A percentile compares a stretch with the other conserved stretches of the same genome.
Evolutionary conservation across 2,113 vertebrate genomes (phyloP).

Genomic region (Pseudolaguvia tuberculata): DNA sequence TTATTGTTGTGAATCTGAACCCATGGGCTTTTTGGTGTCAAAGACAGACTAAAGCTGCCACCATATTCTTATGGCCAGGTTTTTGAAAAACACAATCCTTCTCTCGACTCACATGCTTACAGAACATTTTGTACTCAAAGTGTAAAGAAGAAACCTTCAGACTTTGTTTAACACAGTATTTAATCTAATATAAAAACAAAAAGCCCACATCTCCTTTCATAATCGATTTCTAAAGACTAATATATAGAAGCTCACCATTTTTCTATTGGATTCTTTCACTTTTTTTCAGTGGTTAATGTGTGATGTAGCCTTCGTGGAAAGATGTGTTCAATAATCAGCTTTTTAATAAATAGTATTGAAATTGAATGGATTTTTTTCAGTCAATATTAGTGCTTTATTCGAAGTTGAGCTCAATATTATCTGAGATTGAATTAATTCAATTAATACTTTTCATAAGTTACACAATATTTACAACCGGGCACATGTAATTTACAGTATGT

Average conservation of each 20-base stretch:
- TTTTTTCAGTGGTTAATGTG: conserved; percentile 14
- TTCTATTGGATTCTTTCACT: background rate
- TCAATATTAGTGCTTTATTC: background rate
- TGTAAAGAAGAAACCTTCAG: conserved; percentile 3
- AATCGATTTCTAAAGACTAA: background rate
- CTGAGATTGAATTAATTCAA: background rate
- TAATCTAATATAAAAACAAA: background rate
- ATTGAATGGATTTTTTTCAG: conserved; percentile 12
- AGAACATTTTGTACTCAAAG: conserved; percentile 3
- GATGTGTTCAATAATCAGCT: background rate
- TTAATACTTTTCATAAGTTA: background rate
- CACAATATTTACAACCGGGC: background rate
- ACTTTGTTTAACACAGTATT: conserved; percentile 6
- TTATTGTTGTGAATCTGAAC: conserved; percentile 47
- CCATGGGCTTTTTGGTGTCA: conserved; percentile 41
- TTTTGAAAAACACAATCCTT: conserved; percentile 27
- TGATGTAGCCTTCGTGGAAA: background rate
- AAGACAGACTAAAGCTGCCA: conserved; percentile 51
- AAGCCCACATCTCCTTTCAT: background rate
- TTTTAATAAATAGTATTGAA: too few relatives aligned
- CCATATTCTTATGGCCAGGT: conserved; percentile 31
- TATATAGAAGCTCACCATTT: conserved; percentile 12
- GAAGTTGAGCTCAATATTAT: background rate
- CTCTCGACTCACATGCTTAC: conserved; percentile 51
- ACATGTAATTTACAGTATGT: too few relatives aligned